These are phyloP conservation scores for Laupala kohalensis DNA, from an alignment of 1,140 invertebrate genomes.

Conservation along the genomic window DNA sequence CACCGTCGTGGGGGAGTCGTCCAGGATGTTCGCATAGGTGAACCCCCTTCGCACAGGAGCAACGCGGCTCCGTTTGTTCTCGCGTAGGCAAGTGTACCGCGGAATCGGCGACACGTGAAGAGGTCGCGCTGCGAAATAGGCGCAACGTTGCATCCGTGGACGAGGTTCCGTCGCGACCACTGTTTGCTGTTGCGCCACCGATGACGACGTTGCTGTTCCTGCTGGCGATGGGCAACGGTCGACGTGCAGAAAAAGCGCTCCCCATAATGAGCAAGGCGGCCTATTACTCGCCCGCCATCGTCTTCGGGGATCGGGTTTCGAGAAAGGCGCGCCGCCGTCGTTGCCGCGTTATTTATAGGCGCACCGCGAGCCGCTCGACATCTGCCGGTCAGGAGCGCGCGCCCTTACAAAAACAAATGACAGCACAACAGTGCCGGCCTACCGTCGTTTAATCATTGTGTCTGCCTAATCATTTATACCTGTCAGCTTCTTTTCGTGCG, in stretches of 20 bases:
- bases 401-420: constrained; percentile 14
- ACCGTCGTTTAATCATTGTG: constrained; percentile 12
- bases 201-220: no score
- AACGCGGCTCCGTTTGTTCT: no score
- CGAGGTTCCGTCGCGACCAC: no score
- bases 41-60: no score
- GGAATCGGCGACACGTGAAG: no score
- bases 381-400: constrained; percentile 9
- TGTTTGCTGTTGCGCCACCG: no score
- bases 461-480: constrained; percentile 12
- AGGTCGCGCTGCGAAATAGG: no score
- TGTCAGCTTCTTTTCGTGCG: constrained; percentile 6
- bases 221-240: neutral
- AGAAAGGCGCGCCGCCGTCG: neutral
- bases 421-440: constrained; percentile 11
- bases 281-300: no score
- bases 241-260: neutral
- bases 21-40: no score
- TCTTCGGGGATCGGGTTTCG: neutral
- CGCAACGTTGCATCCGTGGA: no score
- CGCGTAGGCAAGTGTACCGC: no score
- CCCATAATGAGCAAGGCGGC: neutral
- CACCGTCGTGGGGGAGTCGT: no score
- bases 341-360: constrained; percentile 9
- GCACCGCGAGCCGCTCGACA: constrained; percentile 7